Percentiles rank a stretch among this genome's conserved stretches.
phyloP scores from a whole-genome alignment of 1,140 invertebrate genomes.

The Sesamia nonagrioides region DNA sequence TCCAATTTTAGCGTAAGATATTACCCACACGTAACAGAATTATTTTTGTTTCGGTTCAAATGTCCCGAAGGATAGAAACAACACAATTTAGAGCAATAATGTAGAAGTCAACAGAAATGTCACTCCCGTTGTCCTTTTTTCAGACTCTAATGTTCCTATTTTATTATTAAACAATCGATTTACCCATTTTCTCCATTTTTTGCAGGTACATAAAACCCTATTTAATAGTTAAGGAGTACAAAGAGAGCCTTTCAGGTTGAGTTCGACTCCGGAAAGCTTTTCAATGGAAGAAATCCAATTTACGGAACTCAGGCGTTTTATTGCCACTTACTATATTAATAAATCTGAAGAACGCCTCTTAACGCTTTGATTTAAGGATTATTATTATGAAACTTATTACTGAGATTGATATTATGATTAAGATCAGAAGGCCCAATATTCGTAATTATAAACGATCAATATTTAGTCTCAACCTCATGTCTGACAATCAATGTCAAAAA shows the following conservation, averaged over 20 bases:
- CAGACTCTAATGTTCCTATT: background rate
- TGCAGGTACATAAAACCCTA: background rate
- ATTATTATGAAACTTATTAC: too few relatives aligned
- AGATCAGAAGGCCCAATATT: too few relatives aligned
- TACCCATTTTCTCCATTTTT: background rate
- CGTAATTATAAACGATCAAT: too few relatives aligned
- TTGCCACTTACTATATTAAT: conserved; percentile 12
- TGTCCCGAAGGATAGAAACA: too few relatives aligned
- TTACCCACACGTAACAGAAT: too few relatives aligned
- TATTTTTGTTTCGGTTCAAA: too few relatives aligned
- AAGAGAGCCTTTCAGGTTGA: conserved; percentile 4
- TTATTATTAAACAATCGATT: conserved; percentile 10
- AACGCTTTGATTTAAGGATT: background rate
- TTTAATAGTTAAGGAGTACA: conserved; percentile 14
- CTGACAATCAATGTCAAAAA: too few relatives aligned
- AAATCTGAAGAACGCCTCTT: conserved; percentile 1
- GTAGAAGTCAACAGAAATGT: background rate
- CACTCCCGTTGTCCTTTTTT: background rate
- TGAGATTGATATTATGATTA: too few relatives aligned
- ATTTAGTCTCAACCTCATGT: too few relatives aligned
- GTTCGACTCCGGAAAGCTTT: conserved; percentile 15
- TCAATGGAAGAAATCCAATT: conserved; percentile 28
- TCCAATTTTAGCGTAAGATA: too few relatives aligned
- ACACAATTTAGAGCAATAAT: too few relatives aligned
- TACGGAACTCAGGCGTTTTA: conserved; percentile 14